Evolutionary conservation across 1,140 invertebrate species (phyloP).

Genomic region (Carposina sasakii): DNA sequence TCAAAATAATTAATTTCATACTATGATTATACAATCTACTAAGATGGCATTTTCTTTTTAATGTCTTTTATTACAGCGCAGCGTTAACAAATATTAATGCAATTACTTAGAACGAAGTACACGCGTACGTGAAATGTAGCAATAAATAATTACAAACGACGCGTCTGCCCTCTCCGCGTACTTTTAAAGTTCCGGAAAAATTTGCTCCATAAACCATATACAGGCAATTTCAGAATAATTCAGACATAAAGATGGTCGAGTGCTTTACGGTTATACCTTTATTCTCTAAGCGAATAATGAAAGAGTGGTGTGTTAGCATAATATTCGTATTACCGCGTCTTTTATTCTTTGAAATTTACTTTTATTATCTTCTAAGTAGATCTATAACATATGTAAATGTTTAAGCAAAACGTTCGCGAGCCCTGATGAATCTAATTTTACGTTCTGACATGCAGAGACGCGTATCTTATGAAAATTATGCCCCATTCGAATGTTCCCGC

Average conservation of each 20-base stretch:
- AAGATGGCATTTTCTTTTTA: too few relatives aligned
- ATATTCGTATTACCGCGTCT: slow-evolving; percentile 22
- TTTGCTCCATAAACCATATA: slow-evolving; percentile 40
- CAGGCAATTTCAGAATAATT: slow-evolving; percentile 47
- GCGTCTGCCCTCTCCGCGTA: slow-evolving; percentile 28
- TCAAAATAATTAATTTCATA: too few relatives aligned
- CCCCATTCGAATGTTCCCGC: slow-evolving; percentile 51
- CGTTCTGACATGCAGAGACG: slow-evolving; percentile 39
- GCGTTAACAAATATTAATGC: too few relatives aligned
- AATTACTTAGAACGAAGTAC: too few relatives aligned
- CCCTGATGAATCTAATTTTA: slow-evolving; percentile 67
- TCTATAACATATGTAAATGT: too few relatives aligned
- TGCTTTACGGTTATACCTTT: slow-evolving; percentile 53
- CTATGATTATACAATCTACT: too few relatives aligned
- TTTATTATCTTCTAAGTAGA: neutral
- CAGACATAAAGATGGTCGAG: slow-evolving; percentile 42
- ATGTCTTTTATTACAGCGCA: too few relatives aligned
- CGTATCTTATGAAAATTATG: slow-evolving; percentile 66
- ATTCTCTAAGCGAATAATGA: slow-evolving; percentile 29
- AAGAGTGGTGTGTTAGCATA: slow-evolving; percentile 31
- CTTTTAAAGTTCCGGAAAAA: slow-evolving; percentile 23
- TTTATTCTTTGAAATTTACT: neutral
- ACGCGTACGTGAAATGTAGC: neutral
- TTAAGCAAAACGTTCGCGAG: slow-evolving; percentile 44
- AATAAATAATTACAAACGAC: slow-evolving; percentile 27